phyloP scores from a whole-genome alignment of 2,888 invertebrate genomes.

The Nebria brevicollis region DNA sequence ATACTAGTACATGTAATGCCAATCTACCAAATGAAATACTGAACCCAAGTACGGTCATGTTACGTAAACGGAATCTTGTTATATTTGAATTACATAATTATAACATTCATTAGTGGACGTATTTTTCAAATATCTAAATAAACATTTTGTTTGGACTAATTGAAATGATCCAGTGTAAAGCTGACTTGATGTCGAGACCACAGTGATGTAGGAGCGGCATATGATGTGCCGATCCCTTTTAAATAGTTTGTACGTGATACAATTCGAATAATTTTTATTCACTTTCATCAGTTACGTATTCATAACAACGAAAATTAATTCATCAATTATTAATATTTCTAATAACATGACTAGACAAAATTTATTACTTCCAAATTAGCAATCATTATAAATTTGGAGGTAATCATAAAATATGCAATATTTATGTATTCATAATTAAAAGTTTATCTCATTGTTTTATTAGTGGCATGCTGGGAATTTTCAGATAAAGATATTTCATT shows the following conservation, averaged over 20 bases:
- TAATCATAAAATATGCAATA: background rate
- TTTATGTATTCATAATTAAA: background rate
- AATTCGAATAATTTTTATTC: background rate
- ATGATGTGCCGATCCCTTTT: background rate
- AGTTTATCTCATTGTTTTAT: background rate
- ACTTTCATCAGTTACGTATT: background rate
- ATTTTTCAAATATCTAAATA: background rate
- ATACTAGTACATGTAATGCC: constrained; percentile 14
- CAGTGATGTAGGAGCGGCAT: background rate
- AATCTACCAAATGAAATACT: constrained; percentile 2
- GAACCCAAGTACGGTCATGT: constrained; percentile 29
- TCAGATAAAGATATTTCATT: no score
- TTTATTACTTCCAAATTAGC: background rate
- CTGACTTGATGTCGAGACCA: background rate
- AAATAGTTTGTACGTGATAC: background rate
- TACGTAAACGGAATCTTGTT: constrained; percentile 42
- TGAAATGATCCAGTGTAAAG: background rate
- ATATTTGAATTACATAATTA: constrained; percentile 34
- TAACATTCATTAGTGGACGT: background rate
- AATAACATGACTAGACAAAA: background rate
- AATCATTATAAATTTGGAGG: background rate
- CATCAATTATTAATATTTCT: background rate
- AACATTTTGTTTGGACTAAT: background rate
- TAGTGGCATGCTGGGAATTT: no score
- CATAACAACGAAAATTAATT: background rate